Evolutionary conservation across 1,140 invertebrate species (phyloP).

Genomic region (Rhizoglyphus robini): DNA sequence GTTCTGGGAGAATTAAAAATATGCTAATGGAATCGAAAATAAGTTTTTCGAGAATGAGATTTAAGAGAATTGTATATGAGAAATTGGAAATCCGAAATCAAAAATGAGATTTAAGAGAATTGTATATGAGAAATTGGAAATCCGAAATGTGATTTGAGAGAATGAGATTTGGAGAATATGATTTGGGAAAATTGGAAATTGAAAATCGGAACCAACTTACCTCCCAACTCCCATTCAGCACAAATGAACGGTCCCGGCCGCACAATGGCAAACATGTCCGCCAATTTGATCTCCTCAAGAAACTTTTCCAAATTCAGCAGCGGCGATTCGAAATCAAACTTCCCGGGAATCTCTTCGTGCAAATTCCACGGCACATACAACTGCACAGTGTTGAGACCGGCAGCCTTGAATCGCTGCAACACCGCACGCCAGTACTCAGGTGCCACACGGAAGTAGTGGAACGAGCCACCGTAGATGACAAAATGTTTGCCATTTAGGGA

Average conservation of each 20-base stretch:
- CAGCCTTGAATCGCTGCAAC: conserved; percentile 36
- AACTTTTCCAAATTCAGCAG: conserved; percentile 32
- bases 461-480: conserved; percentile 38
- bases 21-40: too few species aligned
- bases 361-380: conserved; percentile 40
- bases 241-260: conserved; percentile 40
- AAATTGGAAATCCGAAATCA: too few species aligned
- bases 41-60: too few species aligned
- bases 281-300: conserved; percentile 34
- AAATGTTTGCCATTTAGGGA: conserved; percentile 39
- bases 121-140: too few species aligned
- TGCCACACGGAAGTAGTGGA: conserved; percentile 40
- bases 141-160: too few species aligned
- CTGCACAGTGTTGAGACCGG: conserved; percentile 41
- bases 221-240: conserved; percentile 41
- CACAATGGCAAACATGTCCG: conserved; percentile 36
- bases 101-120: too few species aligned
- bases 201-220: too few species aligned
- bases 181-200: too few species aligned
- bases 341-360: conserved; percentile 33
- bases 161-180: too few species aligned
- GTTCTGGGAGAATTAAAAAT: too few species aligned
- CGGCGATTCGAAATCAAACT: conserved; percentile 16
- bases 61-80: too few species aligned
- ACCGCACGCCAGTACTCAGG: conserved; percentile 38